Conservation (phyloP, 2,797 vertebrate species). For the Arctocebus calabarensis region DNA sequence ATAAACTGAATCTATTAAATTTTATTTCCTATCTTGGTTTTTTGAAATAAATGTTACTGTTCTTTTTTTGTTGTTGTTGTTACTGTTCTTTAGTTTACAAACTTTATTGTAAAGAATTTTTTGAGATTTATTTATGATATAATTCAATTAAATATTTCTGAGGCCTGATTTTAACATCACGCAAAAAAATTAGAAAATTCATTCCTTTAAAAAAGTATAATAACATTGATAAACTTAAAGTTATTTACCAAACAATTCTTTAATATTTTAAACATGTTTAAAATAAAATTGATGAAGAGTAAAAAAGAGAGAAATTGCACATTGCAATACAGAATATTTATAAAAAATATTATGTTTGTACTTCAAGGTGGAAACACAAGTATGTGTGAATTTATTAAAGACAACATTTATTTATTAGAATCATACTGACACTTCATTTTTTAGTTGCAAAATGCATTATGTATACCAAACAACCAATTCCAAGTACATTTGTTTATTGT, state of each 20-base stretch:
- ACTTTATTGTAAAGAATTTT: neutral
- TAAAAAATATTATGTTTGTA: neutral
- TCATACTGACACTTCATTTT: neutral
- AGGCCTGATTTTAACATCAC: neutral
- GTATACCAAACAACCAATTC: neutral
- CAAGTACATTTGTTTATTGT: neutral
- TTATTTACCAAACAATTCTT: neutral
- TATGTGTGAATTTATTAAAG: neutral
- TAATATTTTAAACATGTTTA: neutral
- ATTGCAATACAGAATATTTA: neutral
- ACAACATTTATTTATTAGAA: neutral
- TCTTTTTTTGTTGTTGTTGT: too few relatives aligned
- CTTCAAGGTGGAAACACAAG: neutral
- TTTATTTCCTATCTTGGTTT: neutral
- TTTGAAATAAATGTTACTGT: neutral
- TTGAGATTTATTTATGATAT: neutral
- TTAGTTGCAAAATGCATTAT: neutral
- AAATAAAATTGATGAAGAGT: neutral
- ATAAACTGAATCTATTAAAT: neutral
- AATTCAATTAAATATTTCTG: neutral
- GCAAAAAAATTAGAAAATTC: conserved; percentile 4
- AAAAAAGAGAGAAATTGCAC: neutral
- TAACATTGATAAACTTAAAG: neutral
- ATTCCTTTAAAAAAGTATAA: neutral
- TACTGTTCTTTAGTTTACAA: neutral